phyloP scores from a whole-genome alignment of 2,797 vertebrate species.

The Nasua narica region DNA sequence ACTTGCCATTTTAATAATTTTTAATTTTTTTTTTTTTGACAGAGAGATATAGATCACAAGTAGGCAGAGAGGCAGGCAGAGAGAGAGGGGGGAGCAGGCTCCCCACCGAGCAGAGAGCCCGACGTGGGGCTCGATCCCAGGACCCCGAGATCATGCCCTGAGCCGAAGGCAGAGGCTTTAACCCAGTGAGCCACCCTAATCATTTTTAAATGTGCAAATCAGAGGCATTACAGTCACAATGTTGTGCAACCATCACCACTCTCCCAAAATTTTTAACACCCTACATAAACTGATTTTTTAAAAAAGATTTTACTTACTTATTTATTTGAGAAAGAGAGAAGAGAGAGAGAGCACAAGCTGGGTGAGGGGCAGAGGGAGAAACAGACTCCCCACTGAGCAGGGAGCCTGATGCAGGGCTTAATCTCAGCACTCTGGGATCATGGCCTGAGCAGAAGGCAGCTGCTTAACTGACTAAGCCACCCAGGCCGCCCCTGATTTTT shows the following conservation, averaged over 20 bases:
- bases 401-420: neutral
- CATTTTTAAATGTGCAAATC: neutral
- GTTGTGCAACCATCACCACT: neutral
- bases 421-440: neutral
- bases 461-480: neutral
- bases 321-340: neutral
- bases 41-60: no score
- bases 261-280: neutral
- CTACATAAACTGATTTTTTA: neutral
- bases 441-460: neutral
- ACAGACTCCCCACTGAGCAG: neutral
- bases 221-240: neutral
- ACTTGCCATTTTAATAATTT: neutral
- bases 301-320: neutral
- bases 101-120: no score
- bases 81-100: no score
- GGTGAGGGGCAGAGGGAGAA: neutral
- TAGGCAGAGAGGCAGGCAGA: no score
- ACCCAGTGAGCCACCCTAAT: no score
- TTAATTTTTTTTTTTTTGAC: no score
- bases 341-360: neutral
- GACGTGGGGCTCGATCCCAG: no score
- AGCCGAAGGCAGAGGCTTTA: no score
- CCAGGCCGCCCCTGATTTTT: neutral
- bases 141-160: no score